These are phyloP conservation scores for Tenthredo livida DNA, from an alignment of 2,888 invertebrate species.

Conservation along the genomic window DNA sequence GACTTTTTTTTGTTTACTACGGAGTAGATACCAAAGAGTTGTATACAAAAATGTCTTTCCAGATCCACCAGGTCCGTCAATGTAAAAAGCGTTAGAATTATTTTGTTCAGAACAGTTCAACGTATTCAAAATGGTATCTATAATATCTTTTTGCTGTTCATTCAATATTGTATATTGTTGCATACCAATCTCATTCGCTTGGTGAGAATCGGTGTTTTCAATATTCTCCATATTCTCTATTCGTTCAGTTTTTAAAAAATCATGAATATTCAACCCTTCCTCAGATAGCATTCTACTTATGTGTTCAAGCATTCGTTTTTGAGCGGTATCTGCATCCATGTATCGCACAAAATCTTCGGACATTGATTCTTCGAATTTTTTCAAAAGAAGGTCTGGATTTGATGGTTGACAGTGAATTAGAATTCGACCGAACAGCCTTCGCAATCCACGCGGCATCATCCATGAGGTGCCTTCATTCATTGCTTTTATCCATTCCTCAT, in stretches of 20 bases:
- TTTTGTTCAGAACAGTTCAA: too few relatives aligned
- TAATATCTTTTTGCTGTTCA: constrained; percentile 58
- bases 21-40: too few relatives aligned
- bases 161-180: constrained; percentile 57
- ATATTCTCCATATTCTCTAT: too few relatives aligned
- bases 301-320: constrained; percentile 54
- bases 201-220: background rate
- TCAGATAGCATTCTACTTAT: constrained; percentile 54
- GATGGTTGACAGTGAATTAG: constrained; percentile 61
- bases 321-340: too few relatives aligned
- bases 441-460: constrained; percentile 62
- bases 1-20: too few relatives aligned
- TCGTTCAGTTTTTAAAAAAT: constrained; percentile 50
- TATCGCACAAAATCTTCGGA: constrained; percentile 57
- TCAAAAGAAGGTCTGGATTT: constrained; percentile 63
- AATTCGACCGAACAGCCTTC: constrained; percentile 68
- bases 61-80: too few relatives aligned
- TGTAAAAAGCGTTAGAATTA: too few relatives aligned
- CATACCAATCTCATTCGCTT: constrained; percentile 43
- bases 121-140: constrained; percentile 55
- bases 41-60: too few relatives aligned
- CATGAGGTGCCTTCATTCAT: constrained; percentile 54
- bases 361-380: constrained; percentile 59
- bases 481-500: constrained; percentile 57
- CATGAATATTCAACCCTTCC: constrained; percentile 52